Conservation (phyloP, 1,140 invertebrate genomes). For the Teleogryllus occipitalis region DNA sequence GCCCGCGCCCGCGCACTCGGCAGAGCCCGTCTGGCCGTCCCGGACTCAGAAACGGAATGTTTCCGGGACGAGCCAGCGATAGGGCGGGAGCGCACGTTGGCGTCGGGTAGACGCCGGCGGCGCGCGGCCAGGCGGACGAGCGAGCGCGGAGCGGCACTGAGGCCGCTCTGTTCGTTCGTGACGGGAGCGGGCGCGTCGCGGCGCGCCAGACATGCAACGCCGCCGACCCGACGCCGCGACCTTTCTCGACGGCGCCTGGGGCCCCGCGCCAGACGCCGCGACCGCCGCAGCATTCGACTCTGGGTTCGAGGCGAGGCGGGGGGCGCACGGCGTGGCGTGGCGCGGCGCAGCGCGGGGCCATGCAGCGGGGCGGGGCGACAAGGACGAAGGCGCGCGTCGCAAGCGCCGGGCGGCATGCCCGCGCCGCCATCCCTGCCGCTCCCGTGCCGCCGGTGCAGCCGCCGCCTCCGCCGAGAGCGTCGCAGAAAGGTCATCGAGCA, state of each 20-base stretch:
- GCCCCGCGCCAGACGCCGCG: too few relatives aligned
- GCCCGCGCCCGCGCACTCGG: background rate
- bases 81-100: background rate
- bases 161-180: background rate
- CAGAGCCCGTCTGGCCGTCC: background rate
- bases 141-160: too few relatives aligned
- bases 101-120: too few relatives aligned
- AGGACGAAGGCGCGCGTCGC: background rate
- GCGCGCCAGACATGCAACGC: background rate
- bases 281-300: too few relatives aligned
- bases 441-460: too few relatives aligned
- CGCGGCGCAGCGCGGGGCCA: too few relatives aligned
- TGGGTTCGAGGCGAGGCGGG: background rate
- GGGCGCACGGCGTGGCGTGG: too few relatives aligned
- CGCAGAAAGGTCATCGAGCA: background rate
- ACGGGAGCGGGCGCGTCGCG: background rate
- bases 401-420: background rate
- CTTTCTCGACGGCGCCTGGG: background rate
- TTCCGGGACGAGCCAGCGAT: background rate
- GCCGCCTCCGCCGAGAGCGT: background rate
- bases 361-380: background rate
- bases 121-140: too few relatives aligned
- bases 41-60: background rate
- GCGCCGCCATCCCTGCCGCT: too few relatives aligned
- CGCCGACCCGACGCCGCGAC: background rate